These are phyloP conservation scores for Scaptomyza parva DNA, from an alignment of 2,888 invertebrate genomes.

Conservation along the genomic window DNA sequence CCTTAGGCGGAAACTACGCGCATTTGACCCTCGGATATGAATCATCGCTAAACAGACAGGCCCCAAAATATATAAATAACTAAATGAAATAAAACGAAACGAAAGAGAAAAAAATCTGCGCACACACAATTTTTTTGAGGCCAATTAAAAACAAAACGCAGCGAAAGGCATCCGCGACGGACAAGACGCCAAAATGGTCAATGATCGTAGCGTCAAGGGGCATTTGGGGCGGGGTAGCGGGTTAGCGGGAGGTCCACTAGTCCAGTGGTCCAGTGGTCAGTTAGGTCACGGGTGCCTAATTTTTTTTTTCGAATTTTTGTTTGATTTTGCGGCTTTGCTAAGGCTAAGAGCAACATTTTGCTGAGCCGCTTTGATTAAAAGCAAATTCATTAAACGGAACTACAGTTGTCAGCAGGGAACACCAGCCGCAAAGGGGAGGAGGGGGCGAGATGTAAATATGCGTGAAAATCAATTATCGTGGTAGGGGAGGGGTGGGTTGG, in stretches of 20 bases:
- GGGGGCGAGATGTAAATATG: slow-evolving; percentile 43
- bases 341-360: slow-evolving; percentile 1
- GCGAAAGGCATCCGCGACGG: slow-evolving; percentile 63
- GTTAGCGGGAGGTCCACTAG: too few relatives aligned
- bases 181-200: slow-evolving; percentile 48
- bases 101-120: slow-evolving; percentile 22
- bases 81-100: slow-evolving; percentile 1
- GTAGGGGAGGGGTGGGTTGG: slow-evolving; percentile 30
- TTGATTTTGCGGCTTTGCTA: too few relatives aligned
- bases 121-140: slow-evolving; percentile 31
- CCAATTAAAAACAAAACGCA: slow-evolving; percentile 40
- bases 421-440: background rate
- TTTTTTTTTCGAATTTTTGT: too few relatives aligned
- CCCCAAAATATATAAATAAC: slow-evolving; percentile 16
- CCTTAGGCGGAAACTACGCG: slow-evolving; percentile 59
- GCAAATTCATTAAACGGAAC: slow-evolving; percentile 70
- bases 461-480: slow-evolving; percentile 70
- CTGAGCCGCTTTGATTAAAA: slow-evolving; percentile 51
- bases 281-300: slow-evolving; percentile 53
- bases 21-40: slow-evolving; percentile 66
- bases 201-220: slow-evolving; percentile 2
- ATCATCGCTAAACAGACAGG: slow-evolving; percentile 37
- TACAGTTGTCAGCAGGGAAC: slow-evolving; percentile 21
- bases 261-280: slow-evolving; percentile 24
- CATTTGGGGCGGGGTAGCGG: background rate